Base-by-base conservation (phyloP, 2,888 invertebrate genomes). In the Tetrapedia diversipes region DNA sequence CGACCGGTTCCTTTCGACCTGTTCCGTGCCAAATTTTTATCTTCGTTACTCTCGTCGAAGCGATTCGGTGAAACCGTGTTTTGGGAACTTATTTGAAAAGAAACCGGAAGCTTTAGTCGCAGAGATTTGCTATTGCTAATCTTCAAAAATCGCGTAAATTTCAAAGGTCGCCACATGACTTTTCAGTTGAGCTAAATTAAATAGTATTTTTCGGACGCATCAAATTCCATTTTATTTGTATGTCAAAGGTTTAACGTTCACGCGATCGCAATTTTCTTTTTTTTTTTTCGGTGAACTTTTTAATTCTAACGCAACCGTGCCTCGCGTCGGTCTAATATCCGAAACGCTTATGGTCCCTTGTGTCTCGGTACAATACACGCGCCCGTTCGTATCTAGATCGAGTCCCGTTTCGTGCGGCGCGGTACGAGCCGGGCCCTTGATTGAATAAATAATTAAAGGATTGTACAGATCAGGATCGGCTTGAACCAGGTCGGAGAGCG, bases 401-500 rank as follows among this genome's bases (percentile, higher is more conserved):
- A 27, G 27, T 7, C 16, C 16, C 10, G 51, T 53, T 51, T 51
- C 39, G 29, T n/a, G 53, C 34, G 43, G 14, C 11, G 2, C 6
- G 14, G 10, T 10, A 32, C 29, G 16, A 16, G 32, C n/a, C 34
- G 19, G 8, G 16, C 27, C 16, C 54, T 65, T 64, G 66, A 67
- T 70, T 65, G 47, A 65, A 65, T 47, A 65, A 66, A 56, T 66
- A 71, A 59, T 59, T 37, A 72, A 72, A 72, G 57, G 41, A 72
- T 74, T 24, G 37, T 16, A 39, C 0, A 34, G 73, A 56, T 53
- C 29, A 7, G 43, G 45, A 59, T 69, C 51, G 69, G n/a, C 37
- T 14, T 22, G 49, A 74, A 57, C n/a, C 73, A 63, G 73, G 70
- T 77, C 47, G 41, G 59, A 39, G 60, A 65, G 56, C 45, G 70